These are phyloP conservation scores for Nerophis ophidion DNA, from an alignment of 2,113 vertebrate genomes.

Conservation along the genomic window DNA sequence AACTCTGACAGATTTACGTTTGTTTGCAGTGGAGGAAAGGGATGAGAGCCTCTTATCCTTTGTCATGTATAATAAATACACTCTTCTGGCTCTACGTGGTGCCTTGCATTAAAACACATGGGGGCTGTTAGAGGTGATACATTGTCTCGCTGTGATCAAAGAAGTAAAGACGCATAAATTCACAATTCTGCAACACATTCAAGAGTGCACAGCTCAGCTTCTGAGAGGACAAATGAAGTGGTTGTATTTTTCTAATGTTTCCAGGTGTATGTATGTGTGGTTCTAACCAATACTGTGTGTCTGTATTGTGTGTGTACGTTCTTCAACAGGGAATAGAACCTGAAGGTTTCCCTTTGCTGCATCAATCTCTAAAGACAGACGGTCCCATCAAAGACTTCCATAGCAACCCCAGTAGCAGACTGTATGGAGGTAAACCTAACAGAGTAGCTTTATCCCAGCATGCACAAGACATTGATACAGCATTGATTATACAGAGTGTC, in stretches of 20 bases:
- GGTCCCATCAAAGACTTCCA: slow-evolving; percentile 68
- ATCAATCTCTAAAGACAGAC: slow-evolving; percentile 76
- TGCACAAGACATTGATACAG: too few relatives aligned
- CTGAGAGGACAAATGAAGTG: neutral
- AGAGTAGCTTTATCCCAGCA: too few relatives aligned
- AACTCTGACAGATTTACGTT: slow-evolving; percentile 10
- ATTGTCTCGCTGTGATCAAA: neutral
- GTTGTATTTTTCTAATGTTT: neutral
- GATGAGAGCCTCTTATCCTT: slow-evolving; percentile 1
- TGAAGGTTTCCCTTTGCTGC: slow-evolving; percentile 77
- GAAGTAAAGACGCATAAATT: neutral
- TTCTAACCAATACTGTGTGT: neutral
- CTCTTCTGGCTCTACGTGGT: neutral
- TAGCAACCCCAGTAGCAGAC: slow-evolving; percentile 70
- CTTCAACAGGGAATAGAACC: slow-evolving; percentile 80
- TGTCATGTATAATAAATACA: slow-evolving; percentile 2
- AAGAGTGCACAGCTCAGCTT: neutral
- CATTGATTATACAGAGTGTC: too few relatives aligned
- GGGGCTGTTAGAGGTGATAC: neutral
- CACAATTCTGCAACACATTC: neutral
- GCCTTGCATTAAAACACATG: neutral
- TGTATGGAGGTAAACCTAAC: slow-evolving; percentile 76
- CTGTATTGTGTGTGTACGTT: slow-evolving; percentile 5
- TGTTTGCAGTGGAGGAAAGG: slow-evolving; percentile 21
- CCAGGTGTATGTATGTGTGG: neutral